Conservation (phyloP, 1,140 invertebrate genomes). For the Atta colombica region DNA sequence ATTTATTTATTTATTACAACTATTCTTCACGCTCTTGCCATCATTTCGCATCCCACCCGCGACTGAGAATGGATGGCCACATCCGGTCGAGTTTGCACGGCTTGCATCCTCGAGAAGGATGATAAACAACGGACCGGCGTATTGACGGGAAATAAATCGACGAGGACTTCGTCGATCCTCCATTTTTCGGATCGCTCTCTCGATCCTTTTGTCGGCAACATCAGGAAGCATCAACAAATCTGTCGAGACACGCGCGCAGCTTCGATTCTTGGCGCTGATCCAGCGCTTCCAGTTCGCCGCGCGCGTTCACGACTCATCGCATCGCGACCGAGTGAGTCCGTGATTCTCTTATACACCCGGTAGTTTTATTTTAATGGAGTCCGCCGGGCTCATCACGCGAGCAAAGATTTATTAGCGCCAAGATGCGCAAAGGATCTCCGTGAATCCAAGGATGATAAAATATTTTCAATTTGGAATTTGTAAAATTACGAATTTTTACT, state of each 20-base stretch:
- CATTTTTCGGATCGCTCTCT: constrained; percentile 8
- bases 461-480: neutral
- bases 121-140: constrained; percentile 43
- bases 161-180: constrained; percentile 23
- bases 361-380: constrained; percentile 61
- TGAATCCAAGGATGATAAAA: constrained; percentile 11
- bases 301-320: constrained; percentile 66
- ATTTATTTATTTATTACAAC: constrained; percentile 50
- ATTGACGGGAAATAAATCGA: constrained; percentile 55
- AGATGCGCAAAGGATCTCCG: neutral
- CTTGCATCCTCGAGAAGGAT: constrained; percentile 28
- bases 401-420: constrained; percentile 27
- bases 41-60: constrained; percentile 30
- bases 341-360: constrained; percentile 24
- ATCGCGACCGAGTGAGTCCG: constrained; percentile 48
- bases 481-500: neutral
- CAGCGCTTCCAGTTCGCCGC: constrained; percentile 65
- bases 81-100: constrained; percentile 28
- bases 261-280: constrained; percentile 64
- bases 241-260: constrained; percentile 53
- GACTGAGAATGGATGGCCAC: constrained; percentile 43
- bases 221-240: constrained; percentile 63
- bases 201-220: constrained; percentile 40
- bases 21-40: constrained; percentile 30
- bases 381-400: constrained; percentile 36